A percentile compares a stretch with the other conserved stretches of the same genome.
These are phyloP conservation scores for Saxidomus purpurata DNA, from an alignment of 1,140 invertebrate genomes.

Conservation along the genomic window DNA sequence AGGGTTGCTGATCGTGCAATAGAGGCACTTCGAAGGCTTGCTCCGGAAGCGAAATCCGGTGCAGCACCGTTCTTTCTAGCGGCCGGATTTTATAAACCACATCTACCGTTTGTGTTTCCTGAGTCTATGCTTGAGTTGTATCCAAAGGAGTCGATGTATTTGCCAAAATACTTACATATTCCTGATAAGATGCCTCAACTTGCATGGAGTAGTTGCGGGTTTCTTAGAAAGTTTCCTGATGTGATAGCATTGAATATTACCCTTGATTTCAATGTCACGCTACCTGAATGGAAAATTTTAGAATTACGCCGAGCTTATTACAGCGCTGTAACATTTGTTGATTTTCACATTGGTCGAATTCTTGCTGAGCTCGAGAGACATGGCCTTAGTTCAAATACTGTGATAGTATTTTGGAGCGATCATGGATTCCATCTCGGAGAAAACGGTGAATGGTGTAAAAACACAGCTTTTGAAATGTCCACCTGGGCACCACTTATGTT, in stretches of 20 bases:
- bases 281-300: conserved; percentile 35
- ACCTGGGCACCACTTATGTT: conserved; percentile 91
- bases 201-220: conserved; percentile 63
- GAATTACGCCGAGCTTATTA: conserved; percentile 86
- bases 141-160: conserved; percentile 24
- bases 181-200: conserved; percentile 66
- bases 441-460: conserved; percentile 94
- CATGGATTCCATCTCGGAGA: conserved; percentile 96
- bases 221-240: conserved; percentile 47
- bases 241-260: conserved; percentile 19
- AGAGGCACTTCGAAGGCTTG: conserved; percentile 9
- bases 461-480: conserved; percentile 94
- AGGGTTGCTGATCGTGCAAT: conserved; percentile 43
- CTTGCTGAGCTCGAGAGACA: conserved; percentile 88
- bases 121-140: conserved; percentile 88
- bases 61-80: conserved; percentile 89
- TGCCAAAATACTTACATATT: conserved; percentile 64
- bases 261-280: conserved; percentile 42
- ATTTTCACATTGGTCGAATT: conserved; percentile 92
- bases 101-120: conserved; percentile 95
- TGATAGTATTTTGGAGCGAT: conserved; percentile 92
- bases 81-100: conserved; percentile 95
- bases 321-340: conserved; percentile 86
- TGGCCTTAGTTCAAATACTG: conserved; percentile 89
- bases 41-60: not conserved